phyloP scores from a whole-genome alignment of 2,113 vertebrate species.

The Chrysochloris asiatica region DNA sequence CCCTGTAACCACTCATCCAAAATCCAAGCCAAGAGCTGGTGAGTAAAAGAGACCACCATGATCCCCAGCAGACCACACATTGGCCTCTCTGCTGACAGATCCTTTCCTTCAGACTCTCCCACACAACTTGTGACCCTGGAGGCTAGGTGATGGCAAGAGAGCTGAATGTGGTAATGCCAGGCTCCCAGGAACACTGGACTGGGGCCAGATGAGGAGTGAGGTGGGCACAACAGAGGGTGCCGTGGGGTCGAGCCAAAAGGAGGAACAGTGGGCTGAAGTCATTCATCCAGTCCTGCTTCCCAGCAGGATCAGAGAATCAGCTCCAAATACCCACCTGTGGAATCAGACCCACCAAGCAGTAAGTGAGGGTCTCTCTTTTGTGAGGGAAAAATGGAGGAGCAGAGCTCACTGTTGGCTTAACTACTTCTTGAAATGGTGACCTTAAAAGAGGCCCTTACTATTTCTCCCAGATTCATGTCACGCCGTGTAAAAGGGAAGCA shows the following conservation, averaged over 20 bases:
- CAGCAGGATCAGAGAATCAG: too few species aligned
- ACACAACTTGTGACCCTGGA: not conserved
- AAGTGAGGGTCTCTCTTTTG: not conserved
- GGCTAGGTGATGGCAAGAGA: not conserved
- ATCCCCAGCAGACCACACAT: accelerated
- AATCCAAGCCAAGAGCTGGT: not conserved
- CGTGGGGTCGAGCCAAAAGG: too few species aligned
- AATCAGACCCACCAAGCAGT: not conserved
- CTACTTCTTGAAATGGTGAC: not conserved
- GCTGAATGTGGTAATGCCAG: not conserved
- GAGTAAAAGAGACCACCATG: not conserved
- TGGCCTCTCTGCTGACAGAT: too few species aligned
- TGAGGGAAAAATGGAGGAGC: too few species aligned
- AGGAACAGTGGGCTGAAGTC: too few species aligned
- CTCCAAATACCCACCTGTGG: accelerated
- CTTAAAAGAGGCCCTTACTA: not conserved
- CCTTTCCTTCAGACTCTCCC: too few species aligned
- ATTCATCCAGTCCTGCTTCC: too few species aligned
- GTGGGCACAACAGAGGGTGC: too few species aligned
- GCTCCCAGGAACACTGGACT: too few species aligned
- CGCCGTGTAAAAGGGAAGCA: not conserved
- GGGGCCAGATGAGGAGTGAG: too few species aligned
- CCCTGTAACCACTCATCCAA: not conserved
- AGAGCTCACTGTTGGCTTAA: not conserved
- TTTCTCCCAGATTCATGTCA: not conserved